A percentile compares a stretch with the other conserved stretches of the same genome.
phyloP scores from a whole-genome alignment of 2,888 invertebrate genomes.

The Synergus umbraculus region DNA sequence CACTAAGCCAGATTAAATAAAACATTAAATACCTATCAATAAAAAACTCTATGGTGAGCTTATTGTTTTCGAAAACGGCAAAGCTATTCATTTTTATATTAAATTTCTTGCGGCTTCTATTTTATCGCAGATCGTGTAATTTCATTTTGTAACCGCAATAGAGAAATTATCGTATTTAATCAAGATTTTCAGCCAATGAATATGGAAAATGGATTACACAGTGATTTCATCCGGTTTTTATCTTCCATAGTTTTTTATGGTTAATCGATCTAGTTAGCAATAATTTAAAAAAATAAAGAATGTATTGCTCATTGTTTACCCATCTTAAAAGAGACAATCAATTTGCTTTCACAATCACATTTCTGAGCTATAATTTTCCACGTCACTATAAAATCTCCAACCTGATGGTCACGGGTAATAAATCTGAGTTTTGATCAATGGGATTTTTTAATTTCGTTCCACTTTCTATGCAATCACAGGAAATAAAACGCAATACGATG shows the following conservation, averaged over 20 bases:
- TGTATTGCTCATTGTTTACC: background rate
- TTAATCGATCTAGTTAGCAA: background rate
- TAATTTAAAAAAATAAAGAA: background rate
- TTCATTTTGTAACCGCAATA: background rate
- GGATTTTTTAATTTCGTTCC: constrained; percentile 33
- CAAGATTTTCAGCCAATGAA: background rate
- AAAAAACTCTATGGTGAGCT: background rate
- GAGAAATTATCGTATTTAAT: background rate
- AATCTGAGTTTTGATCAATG: constrained; percentile 16
- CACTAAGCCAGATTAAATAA: background rate
- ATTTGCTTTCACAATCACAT: constrained; percentile 33
- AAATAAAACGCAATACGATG: constrained; percentile 17
- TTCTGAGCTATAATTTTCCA: constrained; percentile 15
- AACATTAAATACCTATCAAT: background rate
- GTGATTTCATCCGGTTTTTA: background rate
- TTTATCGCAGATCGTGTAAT: background rate
- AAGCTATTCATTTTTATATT: background rate
- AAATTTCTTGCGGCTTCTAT: background rate
- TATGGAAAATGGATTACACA: background rate
- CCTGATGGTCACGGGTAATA: constrained; percentile 30
- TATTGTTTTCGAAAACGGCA: background rate
- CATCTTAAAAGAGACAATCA: background rate
- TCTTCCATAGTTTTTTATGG: background rate
- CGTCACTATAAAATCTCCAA: constrained; percentile 18
- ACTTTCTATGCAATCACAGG: constrained; percentile 19